These are phyloP conservation scores for Brachylomia viminalis DNA, from an alignment of 2,888 invertebrate genomes.

Conservation along the genomic window DNA sequence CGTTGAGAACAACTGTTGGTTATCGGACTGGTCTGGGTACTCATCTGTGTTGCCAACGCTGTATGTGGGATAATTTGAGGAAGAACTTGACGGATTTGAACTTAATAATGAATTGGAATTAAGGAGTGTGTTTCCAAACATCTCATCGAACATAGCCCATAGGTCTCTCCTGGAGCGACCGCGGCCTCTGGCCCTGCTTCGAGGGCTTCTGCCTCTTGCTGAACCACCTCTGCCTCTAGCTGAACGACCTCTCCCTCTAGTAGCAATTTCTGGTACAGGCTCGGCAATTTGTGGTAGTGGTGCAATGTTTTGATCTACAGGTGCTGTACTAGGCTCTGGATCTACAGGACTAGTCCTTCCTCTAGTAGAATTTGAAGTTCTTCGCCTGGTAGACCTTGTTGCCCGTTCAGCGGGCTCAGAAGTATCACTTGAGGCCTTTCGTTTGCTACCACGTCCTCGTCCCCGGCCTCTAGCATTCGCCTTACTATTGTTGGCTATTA, in stretches of 20 bases:
- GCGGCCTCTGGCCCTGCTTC: slow-evolving; percentile 36
- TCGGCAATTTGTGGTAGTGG: not conserved
- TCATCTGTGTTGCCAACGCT: slow-evolving; percentile 83
- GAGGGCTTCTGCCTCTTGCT: slow-evolving; percentile 15
- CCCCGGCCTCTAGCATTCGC: slow-evolving; percentile 42
- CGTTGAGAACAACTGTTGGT: slow-evolving; percentile 75
- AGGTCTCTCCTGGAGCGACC: slow-evolving; percentile 41
- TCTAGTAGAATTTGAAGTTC: slow-evolving; percentile 43
- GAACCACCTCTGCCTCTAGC: slow-evolving; percentile 6
- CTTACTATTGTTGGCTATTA: slow-evolving; percentile 68
- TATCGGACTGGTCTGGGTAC: slow-evolving; percentile 78
- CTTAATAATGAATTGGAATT: not conserved
- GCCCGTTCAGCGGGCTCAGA: not conserved
- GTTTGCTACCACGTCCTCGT: slow-evolving; percentile 38
- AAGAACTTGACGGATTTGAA: not conserved
- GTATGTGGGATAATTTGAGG: slow-evolving; percentile 69
- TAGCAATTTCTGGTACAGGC: not conserved
- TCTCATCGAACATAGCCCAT: slow-evolving; percentile 27
- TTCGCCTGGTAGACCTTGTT: slow-evolving; percentile 32
- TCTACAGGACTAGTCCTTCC: slow-evolving; percentile 40
- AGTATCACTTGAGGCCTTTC: slow-evolving; percentile 31
- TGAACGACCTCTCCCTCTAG: not conserved
- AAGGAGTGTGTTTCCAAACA: not conserved
- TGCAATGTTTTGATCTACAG: not conserved
- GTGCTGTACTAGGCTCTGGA: not conserved